phyloP scores from a whole-genome alignment of 2,797 vertebrate genomes.

The Eulemur albifrons region DNA sequence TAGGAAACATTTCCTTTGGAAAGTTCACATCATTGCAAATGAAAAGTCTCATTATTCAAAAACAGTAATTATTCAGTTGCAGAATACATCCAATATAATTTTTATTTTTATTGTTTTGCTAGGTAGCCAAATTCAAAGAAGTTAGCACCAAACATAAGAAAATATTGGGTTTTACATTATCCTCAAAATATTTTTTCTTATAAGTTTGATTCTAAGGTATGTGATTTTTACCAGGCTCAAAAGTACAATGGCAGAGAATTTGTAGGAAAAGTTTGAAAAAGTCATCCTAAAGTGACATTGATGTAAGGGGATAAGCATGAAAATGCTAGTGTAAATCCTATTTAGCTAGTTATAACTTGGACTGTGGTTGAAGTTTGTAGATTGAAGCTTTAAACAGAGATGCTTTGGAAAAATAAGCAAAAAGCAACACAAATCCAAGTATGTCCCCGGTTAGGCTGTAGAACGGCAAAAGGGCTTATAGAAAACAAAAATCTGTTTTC shows the following conservation, averaged over 20 bases:
- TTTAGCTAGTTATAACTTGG: neutral
- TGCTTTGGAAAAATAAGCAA: conserved; percentile 20
- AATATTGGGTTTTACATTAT: neutral
- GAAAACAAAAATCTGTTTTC: neutral
- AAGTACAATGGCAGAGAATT: neutral
- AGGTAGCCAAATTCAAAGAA: neutral
- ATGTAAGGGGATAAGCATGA: neutral
- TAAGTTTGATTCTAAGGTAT: neutral
- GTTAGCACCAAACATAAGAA: neutral
- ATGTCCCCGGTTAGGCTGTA: neutral
- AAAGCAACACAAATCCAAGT: neutral
- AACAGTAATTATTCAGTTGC: neutral
- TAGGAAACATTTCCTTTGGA: neutral
- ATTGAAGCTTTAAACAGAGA: conserved; percentile 34
- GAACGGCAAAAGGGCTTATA: neutral
- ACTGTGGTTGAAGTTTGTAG: neutral
- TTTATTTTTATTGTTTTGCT: conserved; percentile 5
- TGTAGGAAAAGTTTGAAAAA: conserved; percentile 22
- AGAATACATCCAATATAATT: neutral
- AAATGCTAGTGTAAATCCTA: neutral
- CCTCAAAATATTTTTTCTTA: conserved; percentile 1
- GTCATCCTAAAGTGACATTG: neutral
- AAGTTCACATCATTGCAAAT: neutral
- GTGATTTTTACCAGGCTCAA: neutral
- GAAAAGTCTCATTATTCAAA: conserved; percentile 55